Evolutionary conservation across 1,140 invertebrate species (phyloP).

Genomic region (Brachionus sp.): DNA sequence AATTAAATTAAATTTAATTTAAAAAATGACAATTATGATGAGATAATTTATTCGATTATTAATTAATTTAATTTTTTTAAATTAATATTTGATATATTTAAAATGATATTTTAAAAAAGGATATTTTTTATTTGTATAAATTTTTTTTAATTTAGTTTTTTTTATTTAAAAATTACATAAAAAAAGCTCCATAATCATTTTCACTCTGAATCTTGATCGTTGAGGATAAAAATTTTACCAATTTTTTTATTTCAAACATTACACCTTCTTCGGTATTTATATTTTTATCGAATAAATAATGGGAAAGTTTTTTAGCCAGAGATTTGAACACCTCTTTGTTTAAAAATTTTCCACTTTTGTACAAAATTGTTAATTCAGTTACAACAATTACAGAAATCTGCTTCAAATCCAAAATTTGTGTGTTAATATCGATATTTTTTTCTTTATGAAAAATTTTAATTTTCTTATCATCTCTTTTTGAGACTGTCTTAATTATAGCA

Average conservation of each 20-base stretch:
- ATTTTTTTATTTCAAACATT: conserved; percentile 14
- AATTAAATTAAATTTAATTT: no score
- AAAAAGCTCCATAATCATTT: conserved; percentile 9
- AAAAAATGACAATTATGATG: no score
- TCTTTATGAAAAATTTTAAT: neutral
- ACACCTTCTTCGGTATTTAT: neutral
- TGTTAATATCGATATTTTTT: neutral
- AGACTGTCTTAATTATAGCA: neutral
- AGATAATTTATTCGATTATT: neutral
- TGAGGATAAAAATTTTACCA: neutral
- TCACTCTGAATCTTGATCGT: neutral
- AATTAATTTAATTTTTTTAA: neutral
- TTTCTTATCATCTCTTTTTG: neutral
- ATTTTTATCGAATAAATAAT: conserved; percentile 6
- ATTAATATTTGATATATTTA: neutral
- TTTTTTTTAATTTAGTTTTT: neutral
- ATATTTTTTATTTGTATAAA: neutral
- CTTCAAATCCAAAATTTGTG: neutral
- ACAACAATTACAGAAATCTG: conserved; percentile 29
- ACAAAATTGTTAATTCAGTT: conserved; percentile 14
- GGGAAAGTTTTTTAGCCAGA: conserved; percentile 23
- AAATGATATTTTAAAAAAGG: neutral
- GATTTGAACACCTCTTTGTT: conserved; percentile 32
- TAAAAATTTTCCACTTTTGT: conserved; percentile 37
- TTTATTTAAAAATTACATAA: neutral